These are phyloP conservation scores for Notodonta ziczac DNA, from an alignment of 2,888 invertebrate genomes.

Conservation along the genomic window DNA sequence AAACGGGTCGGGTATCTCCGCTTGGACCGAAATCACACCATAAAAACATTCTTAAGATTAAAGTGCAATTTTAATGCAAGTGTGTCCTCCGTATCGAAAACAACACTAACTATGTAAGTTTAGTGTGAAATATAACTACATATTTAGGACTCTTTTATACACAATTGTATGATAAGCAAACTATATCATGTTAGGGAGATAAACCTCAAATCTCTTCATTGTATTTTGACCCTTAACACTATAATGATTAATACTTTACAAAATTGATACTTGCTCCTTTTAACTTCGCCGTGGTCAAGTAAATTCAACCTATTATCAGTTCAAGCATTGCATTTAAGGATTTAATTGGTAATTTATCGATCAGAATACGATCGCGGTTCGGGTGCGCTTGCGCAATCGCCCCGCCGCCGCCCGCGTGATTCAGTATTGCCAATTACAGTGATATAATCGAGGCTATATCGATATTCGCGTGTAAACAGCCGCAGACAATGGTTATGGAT, in stretches of 20 bases:
- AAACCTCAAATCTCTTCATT: too few relatives aligned
- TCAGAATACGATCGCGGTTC: slow-evolving; percentile 2
- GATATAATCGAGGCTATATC: slow-evolving; percentile 6
- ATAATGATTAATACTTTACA: not conserved
- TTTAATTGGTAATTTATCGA: slow-evolving; percentile 4
- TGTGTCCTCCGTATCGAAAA: too few relatives aligned
- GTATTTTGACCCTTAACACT: too few relatives aligned
- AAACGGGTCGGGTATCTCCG: not conserved
- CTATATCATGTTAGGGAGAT: too few relatives aligned
- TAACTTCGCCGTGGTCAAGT: not conserved
- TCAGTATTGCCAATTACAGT: slow-evolving; percentile 4
- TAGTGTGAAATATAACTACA: too few relatives aligned
- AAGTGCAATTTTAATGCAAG: too few relatives aligned
- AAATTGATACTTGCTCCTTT: not conserved
- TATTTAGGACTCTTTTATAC: too few relatives aligned
- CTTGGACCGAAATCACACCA: not conserved
- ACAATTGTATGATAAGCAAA: too few relatives aligned
- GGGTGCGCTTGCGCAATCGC: slow-evolving; percentile 3
- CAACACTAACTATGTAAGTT: too few relatives aligned
- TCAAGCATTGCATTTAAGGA: not conserved
- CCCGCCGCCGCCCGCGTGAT: not conserved
- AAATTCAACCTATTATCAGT: not conserved
- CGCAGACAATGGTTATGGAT: slow-evolving; percentile 1
- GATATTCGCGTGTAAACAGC: not conserved
- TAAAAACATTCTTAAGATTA: too few relatives aligned